Percentiles rank a stretch among this genome's conserved stretches.
Conservation (phyloP, 2,113 vertebrate species). For the Grammatotria lemairii region DNA sequence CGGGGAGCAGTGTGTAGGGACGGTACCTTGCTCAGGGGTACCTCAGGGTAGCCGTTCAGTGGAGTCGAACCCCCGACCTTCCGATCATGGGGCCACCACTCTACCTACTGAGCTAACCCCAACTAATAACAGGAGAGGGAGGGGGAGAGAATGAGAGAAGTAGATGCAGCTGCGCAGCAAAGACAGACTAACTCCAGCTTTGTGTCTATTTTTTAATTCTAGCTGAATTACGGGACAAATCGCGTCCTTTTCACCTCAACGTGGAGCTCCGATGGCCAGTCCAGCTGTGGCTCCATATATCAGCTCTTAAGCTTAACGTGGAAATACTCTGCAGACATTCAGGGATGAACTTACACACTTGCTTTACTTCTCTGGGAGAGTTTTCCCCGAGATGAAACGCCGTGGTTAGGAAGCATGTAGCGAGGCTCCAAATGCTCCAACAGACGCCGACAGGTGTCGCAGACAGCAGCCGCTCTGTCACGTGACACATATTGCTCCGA, state of each 20-base stretch:
- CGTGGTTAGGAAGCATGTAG: not conserved
- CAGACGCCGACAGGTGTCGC: fast-evolving
- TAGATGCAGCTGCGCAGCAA: fast-evolving
- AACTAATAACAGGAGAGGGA: fast-evolving
- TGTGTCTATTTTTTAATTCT: not conserved
- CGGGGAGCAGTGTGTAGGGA: too few species aligned
- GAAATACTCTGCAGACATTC: fast-evolving
- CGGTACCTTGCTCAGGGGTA: too few species aligned
- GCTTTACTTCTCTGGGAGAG: fast-evolving
- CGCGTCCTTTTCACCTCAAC: fast-evolving
- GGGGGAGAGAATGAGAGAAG: fast-evolving
- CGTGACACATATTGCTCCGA: fast-evolving
- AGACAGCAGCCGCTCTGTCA: fast-evolving
- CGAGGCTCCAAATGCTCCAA: not conserved
- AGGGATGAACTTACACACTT: not conserved
- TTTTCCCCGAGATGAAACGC: fast-evolving
- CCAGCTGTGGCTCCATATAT: fast-evolving
- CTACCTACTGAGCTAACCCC: too few species aligned
- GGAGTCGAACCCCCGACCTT: too few species aligned
- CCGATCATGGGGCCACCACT: too few species aligned
- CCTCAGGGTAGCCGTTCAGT: too few species aligned
- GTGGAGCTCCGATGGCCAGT: fast-evolving
- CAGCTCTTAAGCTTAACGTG: not conserved
- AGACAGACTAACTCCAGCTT: not conserved
- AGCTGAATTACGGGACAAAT: fast-evolving